phyloP scores from a whole-genome alignment of 1,140 invertebrate genomes.

The Neelides sp. region DNA sequence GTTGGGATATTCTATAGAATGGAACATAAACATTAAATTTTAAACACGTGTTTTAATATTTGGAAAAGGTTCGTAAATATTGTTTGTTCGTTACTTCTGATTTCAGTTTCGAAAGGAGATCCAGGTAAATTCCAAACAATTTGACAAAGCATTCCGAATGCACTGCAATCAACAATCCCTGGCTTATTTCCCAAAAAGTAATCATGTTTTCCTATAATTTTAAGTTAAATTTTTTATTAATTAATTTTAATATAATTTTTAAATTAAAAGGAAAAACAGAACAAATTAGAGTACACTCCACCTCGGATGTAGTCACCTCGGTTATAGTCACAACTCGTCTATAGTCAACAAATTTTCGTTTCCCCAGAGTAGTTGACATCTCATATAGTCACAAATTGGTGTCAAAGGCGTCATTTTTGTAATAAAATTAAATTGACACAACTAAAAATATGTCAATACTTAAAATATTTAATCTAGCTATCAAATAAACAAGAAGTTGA shows the following conservation, averaged over 20 bases:
- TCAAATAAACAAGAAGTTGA: too few relatives aligned
- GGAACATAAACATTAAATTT: background rate
- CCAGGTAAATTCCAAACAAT: conserved; percentile 36
- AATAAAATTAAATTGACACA: too few relatives aligned
- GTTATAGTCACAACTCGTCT: too few relatives aligned
- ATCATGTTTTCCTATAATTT: conserved; percentile 34
- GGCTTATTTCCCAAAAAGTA: conserved; percentile 37
- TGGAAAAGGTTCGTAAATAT: background rate
- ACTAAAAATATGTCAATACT: too few relatives aligned
- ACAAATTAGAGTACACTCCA: too few relatives aligned
- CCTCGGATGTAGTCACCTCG: too few relatives aligned
- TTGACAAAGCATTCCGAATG: conserved; percentile 38
- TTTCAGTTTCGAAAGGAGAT: conserved; percentile 31
- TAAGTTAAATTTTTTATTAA: background rate
- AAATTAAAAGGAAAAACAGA: background rate
- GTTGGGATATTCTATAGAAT: conserved; percentile 32
- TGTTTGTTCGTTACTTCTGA: conserved; percentile 27
- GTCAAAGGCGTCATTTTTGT: too few relatives aligned
- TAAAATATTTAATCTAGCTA: too few relatives aligned
- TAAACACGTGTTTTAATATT: background rate
- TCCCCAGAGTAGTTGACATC: too few relatives aligned
- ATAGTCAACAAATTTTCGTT: too few relatives aligned
- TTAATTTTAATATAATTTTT: background rate
- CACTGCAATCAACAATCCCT: conserved; percentile 36
- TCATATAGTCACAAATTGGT: too few relatives aligned